These are phyloP conservation scores for Sinocyclocheilus anophthalmus DNA, from an alignment of 2,113 vertebrate genomes.

Conservation along the genomic window DNA sequence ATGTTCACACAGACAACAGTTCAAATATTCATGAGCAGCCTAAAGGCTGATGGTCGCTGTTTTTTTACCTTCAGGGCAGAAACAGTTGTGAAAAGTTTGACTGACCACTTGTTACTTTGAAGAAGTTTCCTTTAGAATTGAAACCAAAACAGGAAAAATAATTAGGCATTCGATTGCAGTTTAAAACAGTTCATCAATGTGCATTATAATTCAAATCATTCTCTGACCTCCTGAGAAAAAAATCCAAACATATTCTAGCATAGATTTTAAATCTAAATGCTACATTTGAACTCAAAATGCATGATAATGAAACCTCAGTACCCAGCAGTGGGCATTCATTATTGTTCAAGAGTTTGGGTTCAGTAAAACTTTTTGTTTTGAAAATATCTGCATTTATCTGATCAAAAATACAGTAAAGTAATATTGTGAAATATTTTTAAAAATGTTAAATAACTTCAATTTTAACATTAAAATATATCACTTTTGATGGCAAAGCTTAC, in stretches of 20 bases:
- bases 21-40: constrained; percentile 23
- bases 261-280: not conserved
- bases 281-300: not conserved
- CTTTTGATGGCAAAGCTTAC: no score
- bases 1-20: not conserved
- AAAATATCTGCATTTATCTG: not conserved
- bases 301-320: not conserved
- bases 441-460: no score
- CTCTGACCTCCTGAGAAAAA: not conserved
- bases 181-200: not conserved
- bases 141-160: not conserved
- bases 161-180: not conserved
- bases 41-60: not conserved
- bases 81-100: not conserved
- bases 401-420: not conserved
- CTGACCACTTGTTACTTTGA: not conserved
- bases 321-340: not conserved
- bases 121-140: not conserved
- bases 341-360: not conserved
- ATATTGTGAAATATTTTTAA: no score
- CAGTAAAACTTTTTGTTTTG: not conserved
- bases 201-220: not conserved
- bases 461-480: no score
- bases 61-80: not conserved
- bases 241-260: not conserved